Evolutionary conservation across 2,888 invertebrate genomes (phyloP).

Genomic region (Disparrhopalites patrizii): DNA sequence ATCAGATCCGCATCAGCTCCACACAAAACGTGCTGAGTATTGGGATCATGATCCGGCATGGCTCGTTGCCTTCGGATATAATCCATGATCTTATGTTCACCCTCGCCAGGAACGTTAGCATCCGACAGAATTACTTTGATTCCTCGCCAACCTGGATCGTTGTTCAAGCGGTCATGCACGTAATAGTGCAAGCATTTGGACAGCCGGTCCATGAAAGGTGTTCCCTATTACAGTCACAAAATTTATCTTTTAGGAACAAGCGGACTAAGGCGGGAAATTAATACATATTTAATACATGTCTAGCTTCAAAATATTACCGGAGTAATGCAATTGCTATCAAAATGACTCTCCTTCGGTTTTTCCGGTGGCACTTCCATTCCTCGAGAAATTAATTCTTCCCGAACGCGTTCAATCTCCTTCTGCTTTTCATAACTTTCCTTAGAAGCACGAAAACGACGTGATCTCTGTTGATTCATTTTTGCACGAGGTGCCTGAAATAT

Average conservation of each 20-base stretch:
- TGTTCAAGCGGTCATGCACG: conserved; percentile 84
- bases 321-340: conserved; percentile 99
- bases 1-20: conserved; percentile 98
- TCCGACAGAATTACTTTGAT: conserved; percentile 96
- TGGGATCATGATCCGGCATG: conserved; percentile 93
- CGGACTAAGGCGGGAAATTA: conserved; percentile 2
- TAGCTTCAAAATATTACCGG: conserved; percentile 59
- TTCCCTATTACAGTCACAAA: conserved; percentile 60
- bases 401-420: conserved; percentile 73
- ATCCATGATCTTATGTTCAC: conserved; percentile 99
- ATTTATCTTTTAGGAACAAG: neutral
- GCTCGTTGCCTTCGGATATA: conserved; percentile 92
- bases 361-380: conserved; percentile 77
- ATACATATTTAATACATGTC: neutral
- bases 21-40: conserved; percentile 95
- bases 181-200: conserved; percentile 73
- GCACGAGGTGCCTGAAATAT: conserved; percentile 78
- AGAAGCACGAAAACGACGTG: conserved; percentile 91
- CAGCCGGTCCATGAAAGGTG: conserved; percentile 91
- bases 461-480: conserved; percentile 99
- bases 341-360: conserved; percentile 87
- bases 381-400: conserved; percentile 66
- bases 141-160: conserved; percentile 89
- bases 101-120: conserved; percentile 96
- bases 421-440: conserved; percentile 90